Conservation (phyloP, 2,888 invertebrate species). For the Alsophila aescularia region DNA sequence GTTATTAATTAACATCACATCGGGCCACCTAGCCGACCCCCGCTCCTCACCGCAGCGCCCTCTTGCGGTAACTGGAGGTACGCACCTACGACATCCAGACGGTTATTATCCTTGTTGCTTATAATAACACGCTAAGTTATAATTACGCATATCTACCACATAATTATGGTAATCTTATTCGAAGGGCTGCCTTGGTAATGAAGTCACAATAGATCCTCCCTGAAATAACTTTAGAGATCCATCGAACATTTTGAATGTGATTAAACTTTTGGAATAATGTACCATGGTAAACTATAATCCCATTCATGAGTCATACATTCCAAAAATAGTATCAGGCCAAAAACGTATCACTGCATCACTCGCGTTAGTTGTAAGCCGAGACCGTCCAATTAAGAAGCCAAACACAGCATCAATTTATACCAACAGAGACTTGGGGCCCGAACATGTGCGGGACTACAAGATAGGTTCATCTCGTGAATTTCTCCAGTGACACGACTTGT, state of each 20-base stretch:
- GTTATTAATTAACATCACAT: constrained; percentile 83
- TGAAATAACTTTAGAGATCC: neutral
- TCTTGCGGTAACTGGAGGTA: constrained; percentile 36
- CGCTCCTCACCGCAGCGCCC: constrained; percentile 25
- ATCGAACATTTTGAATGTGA: constrained; percentile 2
- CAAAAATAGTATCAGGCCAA: constrained; percentile 12
- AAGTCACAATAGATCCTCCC: constrained; percentile 15
- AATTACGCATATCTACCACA: constrained; percentile 19
- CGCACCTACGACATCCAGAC: constrained; percentile 23
- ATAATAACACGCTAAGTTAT: constrained; percentile 25
- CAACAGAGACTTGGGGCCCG: constrained; percentile 64
- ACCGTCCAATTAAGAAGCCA: constrained; percentile 65
- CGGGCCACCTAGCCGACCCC: constrained; percentile 47
- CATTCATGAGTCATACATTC: too few species aligned
- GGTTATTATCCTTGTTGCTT: constrained; percentile 26
- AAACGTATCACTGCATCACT: constrained; percentile 16
- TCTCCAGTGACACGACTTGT: constrained; percentile 65
- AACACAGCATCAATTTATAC: constrained; percentile 72
- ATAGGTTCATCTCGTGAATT: constrained; percentile 69
- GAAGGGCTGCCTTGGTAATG: constrained; percentile 12
- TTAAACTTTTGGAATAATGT: neutral
- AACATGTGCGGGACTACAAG: constrained; percentile 45
- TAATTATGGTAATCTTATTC: constrained; percentile 24
- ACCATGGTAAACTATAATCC: neutral
- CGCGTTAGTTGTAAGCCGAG: constrained; percentile 47